Evolutionary conservation across 2,113 vertebrate species (phyloP), one percentile per base, ranked within the genome.

Genomic region (Ahaetulla prasina): DNA sequence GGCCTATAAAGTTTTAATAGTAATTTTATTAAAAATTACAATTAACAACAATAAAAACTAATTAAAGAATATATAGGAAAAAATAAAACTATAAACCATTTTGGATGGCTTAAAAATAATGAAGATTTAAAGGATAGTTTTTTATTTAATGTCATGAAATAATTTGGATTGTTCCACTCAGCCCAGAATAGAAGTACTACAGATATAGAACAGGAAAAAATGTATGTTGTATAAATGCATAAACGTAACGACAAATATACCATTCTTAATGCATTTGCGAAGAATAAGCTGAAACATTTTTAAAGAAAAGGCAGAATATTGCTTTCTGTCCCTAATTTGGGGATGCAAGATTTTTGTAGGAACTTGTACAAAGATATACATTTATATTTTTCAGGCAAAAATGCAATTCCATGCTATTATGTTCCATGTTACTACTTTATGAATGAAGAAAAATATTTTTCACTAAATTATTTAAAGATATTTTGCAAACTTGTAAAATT

Each of bases 41-140:
- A 74, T 74, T n/a, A 35, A 35, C 14, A n/a, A n/a, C 27, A 74
- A 74, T 74, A 74, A 74, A 2, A 74, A 74, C 30, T 74, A 74
- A n/a, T 1, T 30, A 68, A 68, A 68, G 12, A n/a, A 14, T 60
- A 60, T 60, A n/a, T n/a, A 68, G n/a, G 30, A n/a, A 68, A 68
- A 68, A n/a, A 6, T 16, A n/a, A n/a, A 74, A 35, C 63, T 90
- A 92, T 47, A n/a, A 80, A 85, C 10, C 87, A 96, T 94, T 93
- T 95, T 87, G 91, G 60, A 93, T 94, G 89, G 94, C 92, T 95
- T 94, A 89, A 92, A 74, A 95, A 95, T 96, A 95, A 95, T 91
- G 93, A 95, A 91, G 93, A 92, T 95, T 96, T 96, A 95, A 96
- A 93, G 53, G 90, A 95, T 95, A 95, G 20, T 89, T 95, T 93